A percentile compares a stretch with the other conserved stretches of the same genome.
phyloP scores from a whole-genome alignment of 1,140 invertebrate genomes.

The Musca domestica region DNA sequence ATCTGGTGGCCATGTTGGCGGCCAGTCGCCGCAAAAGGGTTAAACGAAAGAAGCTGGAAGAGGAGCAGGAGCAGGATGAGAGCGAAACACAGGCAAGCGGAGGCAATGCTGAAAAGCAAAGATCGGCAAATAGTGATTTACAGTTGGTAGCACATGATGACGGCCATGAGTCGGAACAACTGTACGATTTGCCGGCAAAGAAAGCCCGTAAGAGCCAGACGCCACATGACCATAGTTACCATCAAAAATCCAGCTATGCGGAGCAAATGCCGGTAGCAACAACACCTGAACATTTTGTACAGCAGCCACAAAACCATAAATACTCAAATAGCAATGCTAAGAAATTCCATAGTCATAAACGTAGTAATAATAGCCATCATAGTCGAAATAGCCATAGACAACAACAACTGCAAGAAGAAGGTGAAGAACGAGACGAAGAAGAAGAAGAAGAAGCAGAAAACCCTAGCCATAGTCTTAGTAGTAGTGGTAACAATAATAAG shows the following conservation, averaged over 20 bases:
- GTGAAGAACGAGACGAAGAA: not conserved
- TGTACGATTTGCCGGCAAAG: not conserved
- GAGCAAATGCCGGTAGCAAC: conserved; percentile 9
- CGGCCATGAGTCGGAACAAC: not conserved
- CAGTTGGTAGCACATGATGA: conserved; percentile 34
- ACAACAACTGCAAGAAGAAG: not conserved
- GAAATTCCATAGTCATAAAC: not conserved
- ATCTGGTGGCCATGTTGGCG: conserved; percentile 45
- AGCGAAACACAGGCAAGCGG: not conserved
- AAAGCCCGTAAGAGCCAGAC: not conserved
- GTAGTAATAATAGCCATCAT: not conserved
- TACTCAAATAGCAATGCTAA: conserved; percentile 31
- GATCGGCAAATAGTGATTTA: conserved; percentile 28
- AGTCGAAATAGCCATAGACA: not conserved
- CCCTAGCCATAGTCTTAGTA: conserved; percentile 50
- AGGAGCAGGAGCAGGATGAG: not conserved
- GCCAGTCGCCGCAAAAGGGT: conserved; percentile 48
- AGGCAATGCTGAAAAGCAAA: conserved; percentile 3
- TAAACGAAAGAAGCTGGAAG: conserved; percentile 39
- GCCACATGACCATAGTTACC: conserved; percentile 2
- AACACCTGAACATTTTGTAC: conserved; percentile 29
- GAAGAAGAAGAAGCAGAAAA: conserved; percentile 31
- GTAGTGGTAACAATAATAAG: conserved; percentile 35
- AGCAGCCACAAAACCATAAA: conserved; percentile 28
- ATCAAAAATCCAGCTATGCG: conserved; percentile 3